phyloP scores from a whole-genome alignment of 2,797 vertebrate species.

The Myoxocephalus aenaeus region DNA sequence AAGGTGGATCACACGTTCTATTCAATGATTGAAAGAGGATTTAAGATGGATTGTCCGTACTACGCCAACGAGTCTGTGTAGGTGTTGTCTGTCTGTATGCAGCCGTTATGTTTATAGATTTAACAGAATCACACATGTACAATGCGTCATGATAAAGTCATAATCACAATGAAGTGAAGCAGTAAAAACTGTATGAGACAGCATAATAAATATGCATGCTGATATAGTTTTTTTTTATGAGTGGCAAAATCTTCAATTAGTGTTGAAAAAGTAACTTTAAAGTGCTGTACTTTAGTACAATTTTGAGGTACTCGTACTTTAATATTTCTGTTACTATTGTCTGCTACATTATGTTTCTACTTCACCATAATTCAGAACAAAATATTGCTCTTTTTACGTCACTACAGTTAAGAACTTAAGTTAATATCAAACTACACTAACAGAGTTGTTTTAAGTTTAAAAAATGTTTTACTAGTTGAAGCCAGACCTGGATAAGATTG shows the following conservation, averaged over 20 bases:
- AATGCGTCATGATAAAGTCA: neutral
- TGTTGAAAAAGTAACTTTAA: neutral
- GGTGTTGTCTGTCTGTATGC: slow-evolving; percentile 61
- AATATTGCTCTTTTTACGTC: neutral
- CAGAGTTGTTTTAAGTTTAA: neutral
- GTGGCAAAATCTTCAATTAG: neutral
- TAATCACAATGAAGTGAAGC: neutral
- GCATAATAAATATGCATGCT: neutral
- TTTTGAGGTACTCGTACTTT: neutral
- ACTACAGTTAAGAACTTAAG: neutral
- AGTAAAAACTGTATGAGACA: neutral
- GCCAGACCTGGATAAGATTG: neutral
- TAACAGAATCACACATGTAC: neutral
- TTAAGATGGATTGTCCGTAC: slow-evolving; percentile 95
- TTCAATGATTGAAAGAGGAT: slow-evolving; percentile 91
- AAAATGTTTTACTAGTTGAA: neutral
- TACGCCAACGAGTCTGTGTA: slow-evolving; percentile 91
- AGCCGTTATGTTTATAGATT: neutral
- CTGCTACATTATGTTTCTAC: neutral
- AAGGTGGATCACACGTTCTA: slow-evolving; percentile 93
- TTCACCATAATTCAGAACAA: neutral
- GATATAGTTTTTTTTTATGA: no score
- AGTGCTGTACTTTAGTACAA: neutral
- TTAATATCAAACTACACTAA: neutral
- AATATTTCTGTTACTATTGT: neutral